Evolutionary conservation across 2,113 vertebrate species (phyloP), one percentile per base, ranked within the genome.

Genomic region (Rana temporaria): DNA sequence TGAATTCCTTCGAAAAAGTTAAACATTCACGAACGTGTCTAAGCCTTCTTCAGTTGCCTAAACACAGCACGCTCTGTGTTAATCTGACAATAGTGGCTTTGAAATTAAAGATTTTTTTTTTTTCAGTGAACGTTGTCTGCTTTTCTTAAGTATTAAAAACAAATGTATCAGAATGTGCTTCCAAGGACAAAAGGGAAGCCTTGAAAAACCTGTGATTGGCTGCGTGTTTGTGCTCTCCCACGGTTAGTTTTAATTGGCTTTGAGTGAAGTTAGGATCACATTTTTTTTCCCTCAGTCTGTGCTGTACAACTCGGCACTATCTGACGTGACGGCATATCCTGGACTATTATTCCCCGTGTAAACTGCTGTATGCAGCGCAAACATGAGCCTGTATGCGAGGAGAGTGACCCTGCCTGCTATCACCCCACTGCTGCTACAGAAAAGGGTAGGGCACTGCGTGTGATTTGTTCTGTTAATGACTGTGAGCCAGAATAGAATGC

Each of bases 151-250:
- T 88, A 92, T 90, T 85, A 87, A 88, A 91, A 90, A 88, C 88
- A 90, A 88, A 92, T 90, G 88, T 90, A 90, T 86, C 89, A 85
- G 86, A 86, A 88, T 90, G 89, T 88, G 89, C 91, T 91, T 91
- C 84, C 95, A 97, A 98, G 96, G 96, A 93, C 95, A 94, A 93
- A 96, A 95, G 92, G 93, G 81, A 88, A 94, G 90, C 95, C 95
- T 93, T 89, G 89, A 60, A 87, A 32, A 81, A 83, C 73, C 81
- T 86, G 90, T 89, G 92, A 91, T 93, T 90, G 90, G 88, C 90
- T 86, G 84, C 55, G 88, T 42, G 84, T 88, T 88, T 87, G 86
- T 85, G 84, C 89, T 92, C 91, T 93, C 91, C 93, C 88, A 74
- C 90, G 91, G 90, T 90, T 90, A 87, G 88, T 88, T 87, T 88